Evolutionary conservation across 2,888 invertebrate genomes (phyloP).

Genomic region (Lysandra bellargus): DNA sequence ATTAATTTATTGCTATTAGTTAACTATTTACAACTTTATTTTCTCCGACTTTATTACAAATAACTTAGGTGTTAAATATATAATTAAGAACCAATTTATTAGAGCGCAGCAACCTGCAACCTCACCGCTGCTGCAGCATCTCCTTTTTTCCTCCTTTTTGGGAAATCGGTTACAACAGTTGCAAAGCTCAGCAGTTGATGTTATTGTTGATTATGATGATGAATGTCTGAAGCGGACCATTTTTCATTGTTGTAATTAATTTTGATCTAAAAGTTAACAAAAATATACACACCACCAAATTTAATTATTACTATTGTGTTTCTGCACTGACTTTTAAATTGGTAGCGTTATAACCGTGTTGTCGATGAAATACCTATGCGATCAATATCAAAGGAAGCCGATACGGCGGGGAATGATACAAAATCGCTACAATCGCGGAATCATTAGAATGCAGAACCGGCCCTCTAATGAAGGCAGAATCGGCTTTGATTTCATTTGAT

Average conservation of each 20-base stretch:
- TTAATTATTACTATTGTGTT: neutral
- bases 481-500: slow-evolving; percentile 70
- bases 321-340: neutral
- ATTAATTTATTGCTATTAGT: neutral
- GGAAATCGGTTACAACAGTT: neutral
- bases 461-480: slow-evolving; percentile 78
- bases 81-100: neutral
- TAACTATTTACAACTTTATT: slow-evolving; percentile 16
- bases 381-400: slow-evolving; percentile 66
- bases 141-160: neutral
- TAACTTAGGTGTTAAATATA: neutral
- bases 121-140: neutral
- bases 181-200: neutral
- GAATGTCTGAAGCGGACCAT: neutral
- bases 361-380: neutral
- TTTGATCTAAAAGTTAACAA: too few relatives aligned
- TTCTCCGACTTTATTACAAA: neutral
- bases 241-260: too few relatives aligned
- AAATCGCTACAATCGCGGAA: slow-evolving; percentile 71
- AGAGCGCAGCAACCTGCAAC: too few relatives aligned
- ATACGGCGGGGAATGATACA: slow-evolving; percentile 68
- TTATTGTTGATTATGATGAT: neutral
- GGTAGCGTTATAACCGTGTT: neutral
- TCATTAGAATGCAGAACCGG: slow-evolving; percentile 78
- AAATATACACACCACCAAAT: neutral